These are phyloP conservation scores for Erpobdella octoculata DNA, from an alignment of 2,888 invertebrate species.

Conservation along the genomic window DNA sequence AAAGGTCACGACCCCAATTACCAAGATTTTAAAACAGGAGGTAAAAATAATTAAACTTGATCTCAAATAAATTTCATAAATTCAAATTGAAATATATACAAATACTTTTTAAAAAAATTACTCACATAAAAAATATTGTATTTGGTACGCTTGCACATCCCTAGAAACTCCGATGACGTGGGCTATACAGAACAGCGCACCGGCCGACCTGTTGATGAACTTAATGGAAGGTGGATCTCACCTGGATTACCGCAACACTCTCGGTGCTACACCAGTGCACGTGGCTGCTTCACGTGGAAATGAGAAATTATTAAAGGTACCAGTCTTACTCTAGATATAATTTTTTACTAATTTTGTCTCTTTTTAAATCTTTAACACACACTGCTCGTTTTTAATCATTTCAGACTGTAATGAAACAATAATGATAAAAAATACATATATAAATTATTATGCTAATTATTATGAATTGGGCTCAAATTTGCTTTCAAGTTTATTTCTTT, in stretches of 20 bases:
- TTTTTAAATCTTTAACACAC: neutral
- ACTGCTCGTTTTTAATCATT: neutral
- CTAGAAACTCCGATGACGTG: conserved; percentile 91
- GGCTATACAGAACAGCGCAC: conserved; percentile 74
- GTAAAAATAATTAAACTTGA: neutral
- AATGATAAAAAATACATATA: too few species aligned
- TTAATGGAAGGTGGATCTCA: conserved; percentile 93
- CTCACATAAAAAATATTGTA: neutral
- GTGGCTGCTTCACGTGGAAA: conserved; percentile 64
- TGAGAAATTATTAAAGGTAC: conserved; percentile 47
- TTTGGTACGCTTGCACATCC: too few species aligned
- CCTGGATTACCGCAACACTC: conserved; percentile 87
- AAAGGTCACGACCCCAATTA: conserved; percentile 22
- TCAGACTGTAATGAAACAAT: neutral
- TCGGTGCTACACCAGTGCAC: conserved; percentile 82
- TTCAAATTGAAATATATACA: neutral
- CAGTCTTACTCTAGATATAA: neutral
- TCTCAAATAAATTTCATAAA: neutral
- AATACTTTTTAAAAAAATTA: neutral
- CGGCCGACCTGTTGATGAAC: conserved; percentile 75
- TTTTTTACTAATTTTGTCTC: neutral
- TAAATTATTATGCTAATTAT: too few species aligned
- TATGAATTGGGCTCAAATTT: neutral
- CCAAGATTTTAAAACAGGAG: conserved; percentile 15
- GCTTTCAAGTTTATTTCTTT: neutral